Evolutionary conservation across 2,888 invertebrate genomes (phyloP).

Genomic region (Callyntrura sp.): DNA sequence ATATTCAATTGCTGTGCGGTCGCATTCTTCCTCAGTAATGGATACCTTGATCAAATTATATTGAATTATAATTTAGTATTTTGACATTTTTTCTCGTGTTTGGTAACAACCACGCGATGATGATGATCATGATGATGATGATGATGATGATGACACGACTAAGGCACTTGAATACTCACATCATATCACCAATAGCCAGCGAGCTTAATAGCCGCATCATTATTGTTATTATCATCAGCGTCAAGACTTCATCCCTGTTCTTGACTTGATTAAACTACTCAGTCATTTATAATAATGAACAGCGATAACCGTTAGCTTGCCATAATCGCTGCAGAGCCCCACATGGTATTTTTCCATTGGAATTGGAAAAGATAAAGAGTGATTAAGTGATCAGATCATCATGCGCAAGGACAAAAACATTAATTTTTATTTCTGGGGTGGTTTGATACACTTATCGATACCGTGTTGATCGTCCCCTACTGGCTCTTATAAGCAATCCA

Average conservation of each 20-base stretch:
- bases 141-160: background rate
- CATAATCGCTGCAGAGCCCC: no score
- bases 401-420: conserved; percentile 16
- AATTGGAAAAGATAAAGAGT: background rate
- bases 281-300: background rate
- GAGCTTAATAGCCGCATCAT: background rate
- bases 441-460: conserved; percentile 29
- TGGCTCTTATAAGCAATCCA: background rate
- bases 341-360: background rate
- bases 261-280: conserved; percentile 66
- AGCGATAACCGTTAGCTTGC: no score
- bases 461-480: background rate
- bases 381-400: conserved; percentile 27
- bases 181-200: background rate
- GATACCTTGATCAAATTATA: no score
- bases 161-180: background rate
- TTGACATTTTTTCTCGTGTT: no score
- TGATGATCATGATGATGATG: no score
- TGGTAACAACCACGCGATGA: no score
- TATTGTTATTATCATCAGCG: background rate
- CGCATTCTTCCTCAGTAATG: no score
- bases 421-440: conserved; percentile 12
- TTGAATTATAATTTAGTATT: no score
- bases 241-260: conserved; percentile 24
- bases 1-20: no score